A percentile compares a stretch with the other conserved stretches of the same genome.
phyloP scores from a whole-genome alignment of 2,797 vertebrate genomes.

The Chanos chanos region DNA sequence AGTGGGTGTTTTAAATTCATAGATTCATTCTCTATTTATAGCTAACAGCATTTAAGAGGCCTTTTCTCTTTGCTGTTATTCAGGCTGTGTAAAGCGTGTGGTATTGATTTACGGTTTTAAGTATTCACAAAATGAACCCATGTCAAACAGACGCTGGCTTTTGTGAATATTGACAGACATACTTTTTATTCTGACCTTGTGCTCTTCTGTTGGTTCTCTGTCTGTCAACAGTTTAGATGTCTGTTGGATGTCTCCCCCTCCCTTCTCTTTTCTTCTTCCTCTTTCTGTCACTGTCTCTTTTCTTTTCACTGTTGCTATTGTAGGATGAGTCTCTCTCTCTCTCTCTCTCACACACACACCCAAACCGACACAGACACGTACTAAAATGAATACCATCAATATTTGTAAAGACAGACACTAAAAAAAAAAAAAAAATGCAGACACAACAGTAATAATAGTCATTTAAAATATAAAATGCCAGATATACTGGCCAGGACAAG shows the following conservation, averaged over 20 bases:
- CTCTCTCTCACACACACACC: no score
- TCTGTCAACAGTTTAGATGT: conserved; percentile 21
- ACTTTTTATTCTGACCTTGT: conserved; percentile 41
- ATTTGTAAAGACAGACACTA: no score
- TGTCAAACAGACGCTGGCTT: conserved; percentile 35
- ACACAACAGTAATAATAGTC: no score
- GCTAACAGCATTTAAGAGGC: conserved; percentile 15
- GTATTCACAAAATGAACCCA: conserved; percentile 37
- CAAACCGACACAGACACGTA: no score
- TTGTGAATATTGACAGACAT: conserved; percentile 36
- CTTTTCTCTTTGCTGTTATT: not conserved
- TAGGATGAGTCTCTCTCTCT: no score
- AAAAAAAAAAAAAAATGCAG: no score
- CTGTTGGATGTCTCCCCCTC: not conserved
- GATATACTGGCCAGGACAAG: no score
- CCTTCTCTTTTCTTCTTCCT: conserved; percentile 13
- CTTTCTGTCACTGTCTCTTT: not conserved
- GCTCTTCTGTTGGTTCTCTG: conserved; percentile 26
- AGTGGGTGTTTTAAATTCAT: not conserved
- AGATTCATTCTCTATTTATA: conserved; percentile 24
- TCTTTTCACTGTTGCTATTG: not conserved
- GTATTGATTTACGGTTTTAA: conserved; percentile 44
- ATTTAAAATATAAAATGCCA: no score
- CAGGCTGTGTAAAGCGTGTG: conserved; percentile 9
- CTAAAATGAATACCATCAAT: no score